Conservation (phyloP, 2,888 invertebrate species). For the Pocota personata region DNA sequence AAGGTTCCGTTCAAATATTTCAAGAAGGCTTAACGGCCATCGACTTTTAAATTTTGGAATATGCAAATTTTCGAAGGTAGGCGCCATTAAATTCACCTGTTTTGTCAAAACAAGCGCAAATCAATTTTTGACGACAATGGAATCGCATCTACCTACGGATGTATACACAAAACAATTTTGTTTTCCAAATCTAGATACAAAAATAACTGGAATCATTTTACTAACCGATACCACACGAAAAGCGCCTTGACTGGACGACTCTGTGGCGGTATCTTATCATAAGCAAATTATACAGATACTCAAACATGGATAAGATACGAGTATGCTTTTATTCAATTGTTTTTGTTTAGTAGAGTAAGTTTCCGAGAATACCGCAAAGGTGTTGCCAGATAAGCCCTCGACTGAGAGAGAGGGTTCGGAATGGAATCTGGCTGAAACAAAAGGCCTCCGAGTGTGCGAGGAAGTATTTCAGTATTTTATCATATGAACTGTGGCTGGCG, state of each 20-base stretch:
- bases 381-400: neutral
- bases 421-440: neutral
- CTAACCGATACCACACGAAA: neutral
- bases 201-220: neutral
- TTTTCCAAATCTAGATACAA: neutral
- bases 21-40: neutral
- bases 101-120: neutral
- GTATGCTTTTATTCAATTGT: neutral
- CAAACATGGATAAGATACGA: conserved; percentile 32
- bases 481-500: neutral
- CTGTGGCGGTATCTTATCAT: conserved; percentile 27
- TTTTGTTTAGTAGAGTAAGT: neutral
- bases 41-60: neutral
- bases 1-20: neutral
- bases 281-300: neutral
- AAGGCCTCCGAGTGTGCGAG: neutral
- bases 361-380: conserved; percentile 3
- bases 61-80: neutral
- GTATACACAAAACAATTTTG: neutral
- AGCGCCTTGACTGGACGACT: neutral
- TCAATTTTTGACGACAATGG: too few relatives aligned
- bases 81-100: too few relatives aligned
- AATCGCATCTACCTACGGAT: too few relatives aligned
- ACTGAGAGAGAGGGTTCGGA: neutral
- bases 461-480: neutral